phyloP scores from a whole-genome alignment of 2,113 vertebrate species.

The Prionailurus viverrinus region DNA sequence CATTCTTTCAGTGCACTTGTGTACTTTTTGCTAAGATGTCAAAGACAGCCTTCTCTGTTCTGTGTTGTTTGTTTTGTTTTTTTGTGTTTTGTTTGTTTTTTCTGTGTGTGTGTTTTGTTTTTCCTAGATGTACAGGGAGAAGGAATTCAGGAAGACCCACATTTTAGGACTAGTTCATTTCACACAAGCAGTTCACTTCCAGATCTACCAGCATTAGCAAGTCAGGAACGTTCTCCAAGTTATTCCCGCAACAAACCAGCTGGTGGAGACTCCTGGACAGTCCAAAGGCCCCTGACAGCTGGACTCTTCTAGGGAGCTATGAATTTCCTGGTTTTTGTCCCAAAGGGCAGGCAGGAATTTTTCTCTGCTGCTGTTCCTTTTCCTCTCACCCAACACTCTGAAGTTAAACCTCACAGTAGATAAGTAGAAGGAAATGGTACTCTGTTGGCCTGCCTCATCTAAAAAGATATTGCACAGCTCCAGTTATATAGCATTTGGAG shows the following conservation, averaged over 20 bases:
- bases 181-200: not conserved
- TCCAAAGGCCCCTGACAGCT: not conserved
- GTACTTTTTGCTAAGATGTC: not conserved
- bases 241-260: not conserved
- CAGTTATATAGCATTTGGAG: constrained; percentile 49
- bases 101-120: not conserved
- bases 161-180: not conserved
- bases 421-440: not conserved
- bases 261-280: not conserved
- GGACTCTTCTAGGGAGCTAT: not conserved
- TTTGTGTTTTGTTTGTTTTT: not conserved
- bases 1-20: not conserved
- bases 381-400: not conserved
- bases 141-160: not conserved
- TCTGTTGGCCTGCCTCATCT: not conserved
- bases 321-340: not conserved
- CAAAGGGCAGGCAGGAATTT: not conserved
- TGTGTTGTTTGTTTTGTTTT: not conserved
- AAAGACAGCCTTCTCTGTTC: not conserved
- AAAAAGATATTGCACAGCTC: constrained; percentile 35
- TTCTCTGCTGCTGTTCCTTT: not conserved
- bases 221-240: not conserved
- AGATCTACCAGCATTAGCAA: not conserved
- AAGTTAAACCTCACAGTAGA: not conserved
- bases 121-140: not conserved